These are phyloP conservation scores for Sympetrum striolatum DNA, from an alignment of 2,888 invertebrate species.

Conservation along the genomic window DNA sequence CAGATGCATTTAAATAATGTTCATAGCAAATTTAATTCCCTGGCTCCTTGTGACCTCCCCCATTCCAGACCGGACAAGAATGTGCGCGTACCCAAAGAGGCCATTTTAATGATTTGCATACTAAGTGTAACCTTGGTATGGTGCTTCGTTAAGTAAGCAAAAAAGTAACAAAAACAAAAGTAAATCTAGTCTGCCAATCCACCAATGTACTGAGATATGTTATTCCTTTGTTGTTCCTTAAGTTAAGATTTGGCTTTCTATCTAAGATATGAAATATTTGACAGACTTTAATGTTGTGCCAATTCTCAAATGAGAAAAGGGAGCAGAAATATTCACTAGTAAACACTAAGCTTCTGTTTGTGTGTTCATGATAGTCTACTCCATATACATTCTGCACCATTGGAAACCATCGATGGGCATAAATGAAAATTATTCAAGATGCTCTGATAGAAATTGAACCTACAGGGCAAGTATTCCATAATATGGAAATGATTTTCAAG, in stretches of 20 bases:
- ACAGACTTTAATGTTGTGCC: not conserved
- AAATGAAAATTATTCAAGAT: not conserved
- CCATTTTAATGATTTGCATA: conserved; percentile 7
- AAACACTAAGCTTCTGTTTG: conserved; percentile 21
- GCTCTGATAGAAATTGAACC: not conserved
- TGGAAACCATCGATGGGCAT: not conserved
- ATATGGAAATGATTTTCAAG: not conserved
- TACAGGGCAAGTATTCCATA: not conserved
- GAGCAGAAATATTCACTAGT: not conserved
- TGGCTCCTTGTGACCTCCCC: conserved; percentile 1
- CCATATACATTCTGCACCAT: not conserved
- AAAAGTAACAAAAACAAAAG: not conserved
- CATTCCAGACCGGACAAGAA: not conserved
- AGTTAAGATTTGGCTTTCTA: not conserved
- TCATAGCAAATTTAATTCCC: not conserved
- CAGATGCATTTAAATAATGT: not conserved
- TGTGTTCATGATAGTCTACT: not conserved
- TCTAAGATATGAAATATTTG: not conserved
- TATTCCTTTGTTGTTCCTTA: not conserved
- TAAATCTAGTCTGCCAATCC: conserved; percentile 37
- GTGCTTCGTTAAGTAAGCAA: conserved; percentile 15
- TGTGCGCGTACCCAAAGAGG: not conserved
- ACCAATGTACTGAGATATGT: conserved; percentile 26
- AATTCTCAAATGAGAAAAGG: not conserved
- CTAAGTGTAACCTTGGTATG: conserved; percentile 20